phyloP scores from a whole-genome alignment of 2,113 vertebrate species.

The Chascanopsetta lugubris region DNA sequence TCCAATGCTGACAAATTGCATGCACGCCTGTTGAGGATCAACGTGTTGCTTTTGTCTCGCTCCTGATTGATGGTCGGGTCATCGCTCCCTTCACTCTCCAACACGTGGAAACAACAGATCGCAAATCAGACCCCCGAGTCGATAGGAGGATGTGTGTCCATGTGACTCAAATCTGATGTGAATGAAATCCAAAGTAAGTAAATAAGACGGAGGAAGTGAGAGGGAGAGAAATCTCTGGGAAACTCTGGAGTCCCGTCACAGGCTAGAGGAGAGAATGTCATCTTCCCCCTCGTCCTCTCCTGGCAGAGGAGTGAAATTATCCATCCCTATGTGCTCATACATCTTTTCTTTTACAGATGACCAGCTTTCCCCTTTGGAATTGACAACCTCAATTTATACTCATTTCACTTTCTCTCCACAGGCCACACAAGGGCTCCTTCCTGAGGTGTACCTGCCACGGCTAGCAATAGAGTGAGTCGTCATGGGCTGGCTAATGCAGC shows the following conservation, averaged over 20 bases:
- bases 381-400: slow-evolving; percentile 85
- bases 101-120: slow-evolving; percentile 27
- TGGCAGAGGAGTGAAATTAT: slow-evolving; percentile 74
- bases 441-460: slow-evolving; percentile 71
- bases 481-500: slow-evolving; percentile 67
- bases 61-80: slow-evolving; percentile 71
- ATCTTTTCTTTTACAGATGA: slow-evolving; percentile 82
- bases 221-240: slow-evolving; percentile 13
- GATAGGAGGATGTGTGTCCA: background rate
- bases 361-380: slow-evolving; percentile 77
- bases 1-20: slow-evolving; percentile 56
- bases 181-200: slow-evolving; percentile 36
- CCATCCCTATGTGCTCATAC: slow-evolving; percentile 77
- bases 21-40: slow-evolving; percentile 33
- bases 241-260: slow-evolving; percentile 66
- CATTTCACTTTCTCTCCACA: slow-evolving; percentile 75
- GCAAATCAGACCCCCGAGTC: background rate
- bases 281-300: slow-evolving; percentile 50
- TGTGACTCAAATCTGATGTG: background rate
- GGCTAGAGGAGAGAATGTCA: slow-evolving; percentile 71
- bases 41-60: slow-evolving; percentile 65
- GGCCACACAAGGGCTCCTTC: slow-evolving; percentile 66
- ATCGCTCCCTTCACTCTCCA: slow-evolving; percentile 53
- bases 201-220: slow-evolving; percentile 11
- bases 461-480: slow-evolving; percentile 75